These are phyloP conservation scores for Philhelius pedissequus DNA, from an alignment of 2,888 invertebrate species.

Conservation along the genomic window DNA sequence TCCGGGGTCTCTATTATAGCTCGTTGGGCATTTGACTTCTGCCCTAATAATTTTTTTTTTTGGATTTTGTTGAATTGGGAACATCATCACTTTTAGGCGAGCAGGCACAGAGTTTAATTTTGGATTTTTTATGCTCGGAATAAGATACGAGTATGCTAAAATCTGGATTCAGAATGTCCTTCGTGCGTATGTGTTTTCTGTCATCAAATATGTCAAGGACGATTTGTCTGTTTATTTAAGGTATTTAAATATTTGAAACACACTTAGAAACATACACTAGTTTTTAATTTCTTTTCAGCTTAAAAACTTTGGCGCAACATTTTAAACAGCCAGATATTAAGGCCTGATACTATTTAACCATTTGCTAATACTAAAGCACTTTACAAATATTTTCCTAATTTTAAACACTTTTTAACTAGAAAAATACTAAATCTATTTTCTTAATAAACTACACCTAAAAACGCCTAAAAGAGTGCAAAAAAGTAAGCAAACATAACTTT, in stretches of 20 bases:
- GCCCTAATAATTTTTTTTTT: constrained; percentile 59
- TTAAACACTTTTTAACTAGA: no score
- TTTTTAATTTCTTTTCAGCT: no score
- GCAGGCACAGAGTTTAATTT: background rate
- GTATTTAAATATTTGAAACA: background rate
- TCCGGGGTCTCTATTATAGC: constrained; percentile 48
- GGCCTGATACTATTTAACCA: no score
- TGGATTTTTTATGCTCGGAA: background rate
- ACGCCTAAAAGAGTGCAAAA: no score
- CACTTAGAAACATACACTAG: background rate
- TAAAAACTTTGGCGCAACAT: no score
- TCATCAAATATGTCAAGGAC: background rate
- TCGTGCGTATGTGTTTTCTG: background rate
- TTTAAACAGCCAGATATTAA: no score
- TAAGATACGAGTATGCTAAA: background rate
- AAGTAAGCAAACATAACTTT: no score
- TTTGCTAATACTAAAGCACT: no score
- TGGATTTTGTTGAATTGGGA: constrained; percentile 33
- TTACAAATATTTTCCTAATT: no score
- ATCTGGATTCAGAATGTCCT: background rate
- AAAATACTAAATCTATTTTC: no score
- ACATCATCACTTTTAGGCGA: background rate
- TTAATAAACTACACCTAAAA: no score
- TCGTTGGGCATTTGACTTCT: constrained; percentile 63
- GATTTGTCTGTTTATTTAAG: background rate